Evolutionary conservation across 92 coral and sea anemone species (phyloP), one percentile per base, ranked within the genome.

Genomic region (Phenganax subtilis): DNA sequence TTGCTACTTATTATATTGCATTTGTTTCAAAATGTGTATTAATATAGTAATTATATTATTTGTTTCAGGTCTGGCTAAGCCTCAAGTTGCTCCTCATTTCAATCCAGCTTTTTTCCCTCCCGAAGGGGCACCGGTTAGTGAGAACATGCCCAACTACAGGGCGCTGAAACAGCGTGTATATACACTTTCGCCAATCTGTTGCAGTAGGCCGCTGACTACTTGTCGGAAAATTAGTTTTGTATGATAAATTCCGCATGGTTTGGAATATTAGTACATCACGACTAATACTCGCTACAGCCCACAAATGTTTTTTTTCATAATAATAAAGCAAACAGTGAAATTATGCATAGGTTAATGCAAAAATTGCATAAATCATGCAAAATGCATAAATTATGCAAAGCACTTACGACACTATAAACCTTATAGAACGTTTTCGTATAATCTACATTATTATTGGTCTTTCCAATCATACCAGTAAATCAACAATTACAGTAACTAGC

Each of bases 41-140:
- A 8, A 10, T 14, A 16, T 30, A 20, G 25, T 20, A 20, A 20
- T 6, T 51, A 20, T 29, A 6, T 10, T 14, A 30, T 57, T 68
- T 28, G 12, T n/a, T 54, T 65, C 55, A 65, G 81, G 81, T 76
- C 12, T 66, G 65, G 55, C 81, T 57, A 57, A 57, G 10, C 80
- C 85, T n/a, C 97, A 91, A 56, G 97, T 93, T 15, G 98, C 98
- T 54, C 89, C 98, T 29, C 98, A 93, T 79, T 93, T 93, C 14
- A 93, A 93, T 73, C 98, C 98, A 11, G 98, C 98, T 20, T 93
- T 93, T 85, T 93, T 93, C 77, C 96, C 97, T 11, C 69, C 70
- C 2, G 97, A 93, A 72, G 98, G 97, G 82, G 91, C 98, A 6
- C 97, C 90, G 47, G 98, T 91, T 81, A 84, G 93, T 85, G 69